phyloP scores from a whole-genome alignment of 2,797 vertebrate species.

The Thripadectes ignobilis region DNA sequence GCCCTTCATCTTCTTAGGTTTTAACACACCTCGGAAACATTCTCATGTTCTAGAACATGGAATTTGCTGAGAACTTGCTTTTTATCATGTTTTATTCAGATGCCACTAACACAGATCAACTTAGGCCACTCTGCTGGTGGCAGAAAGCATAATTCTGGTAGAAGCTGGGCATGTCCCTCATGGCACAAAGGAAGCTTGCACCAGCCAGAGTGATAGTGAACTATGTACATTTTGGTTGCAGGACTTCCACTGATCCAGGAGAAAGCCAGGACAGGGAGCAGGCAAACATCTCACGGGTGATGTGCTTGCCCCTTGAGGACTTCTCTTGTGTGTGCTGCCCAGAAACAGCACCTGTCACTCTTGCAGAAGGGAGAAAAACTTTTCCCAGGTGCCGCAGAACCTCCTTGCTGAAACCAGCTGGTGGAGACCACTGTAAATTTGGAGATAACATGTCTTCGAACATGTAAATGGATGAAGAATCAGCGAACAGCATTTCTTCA shows the following conservation, averaged over 20 bases:
- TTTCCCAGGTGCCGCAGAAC: background rate
- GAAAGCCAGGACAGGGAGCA: background rate
- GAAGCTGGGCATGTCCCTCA: background rate
- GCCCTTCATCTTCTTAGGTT: background rate
- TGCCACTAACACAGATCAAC: background rate
- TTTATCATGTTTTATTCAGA: background rate
- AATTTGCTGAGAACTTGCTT: background rate
- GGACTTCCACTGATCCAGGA: background rate
- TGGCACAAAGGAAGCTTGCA: background rate
- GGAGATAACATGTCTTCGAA: background rate
- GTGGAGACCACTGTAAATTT: background rate
- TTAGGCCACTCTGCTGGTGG: background rate
- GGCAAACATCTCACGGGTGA: background rate
- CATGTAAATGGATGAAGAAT: background rate
- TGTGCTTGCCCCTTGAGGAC: fast-evolving
- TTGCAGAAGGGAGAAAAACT: background rate
- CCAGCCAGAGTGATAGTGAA: background rate
- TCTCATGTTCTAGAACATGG: background rate
- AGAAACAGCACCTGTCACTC: background rate
- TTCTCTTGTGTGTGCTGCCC: background rate
- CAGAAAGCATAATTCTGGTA: background rate
- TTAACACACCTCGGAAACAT: background rate
- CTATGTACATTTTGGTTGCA: background rate
- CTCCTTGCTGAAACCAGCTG: background rate
- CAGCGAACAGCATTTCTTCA: background rate